These are phyloP conservation scores for Cliona cf. orientalis DNA, from an alignment of 37 sponge, comb jelly and placozoan species.

Conservation along the genomic window DNA sequence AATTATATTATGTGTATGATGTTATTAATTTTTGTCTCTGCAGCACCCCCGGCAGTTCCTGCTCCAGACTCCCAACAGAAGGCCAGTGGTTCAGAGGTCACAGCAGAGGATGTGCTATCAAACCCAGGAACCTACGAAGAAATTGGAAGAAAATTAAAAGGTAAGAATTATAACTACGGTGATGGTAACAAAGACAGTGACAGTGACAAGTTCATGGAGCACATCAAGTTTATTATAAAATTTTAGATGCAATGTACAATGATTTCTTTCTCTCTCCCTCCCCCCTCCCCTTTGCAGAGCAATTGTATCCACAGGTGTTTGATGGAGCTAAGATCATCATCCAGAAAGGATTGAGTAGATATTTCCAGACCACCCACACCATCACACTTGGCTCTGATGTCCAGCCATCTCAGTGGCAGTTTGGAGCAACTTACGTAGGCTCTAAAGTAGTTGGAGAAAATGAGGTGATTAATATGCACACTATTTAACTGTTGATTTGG, in stretches of 20 bases:
- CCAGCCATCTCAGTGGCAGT: slow-evolving; percentile 77
- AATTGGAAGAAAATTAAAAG: slow-evolving; percentile 73
- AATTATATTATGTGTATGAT: too few species aligned
- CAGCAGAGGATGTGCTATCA: slow-evolving; percentile 14
- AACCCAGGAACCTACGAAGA: slow-evolving; percentile 86
- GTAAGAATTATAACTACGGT: too few species aligned
- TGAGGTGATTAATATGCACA: slow-evolving; percentile 63
- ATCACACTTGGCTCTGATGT: slow-evolving; percentile 59
- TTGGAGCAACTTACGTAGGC: slow-evolving; percentile 92
- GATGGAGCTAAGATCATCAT: slow-evolving; percentile 84
- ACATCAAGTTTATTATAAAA: too few species aligned
- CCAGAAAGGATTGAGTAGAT: slow-evolving; percentile 81
- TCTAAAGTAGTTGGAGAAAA: slow-evolving; percentile 67
- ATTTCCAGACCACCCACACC: slow-evolving; percentile 88
- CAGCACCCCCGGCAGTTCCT: too few species aligned
- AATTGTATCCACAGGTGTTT: slow-evolving; percentile 70
- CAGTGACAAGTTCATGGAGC: too few species aligned
- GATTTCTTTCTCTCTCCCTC: background rate
- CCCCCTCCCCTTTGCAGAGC: slow-evolving; percentile 56
- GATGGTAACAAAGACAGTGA: too few species aligned
- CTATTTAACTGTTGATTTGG: too few species aligned
- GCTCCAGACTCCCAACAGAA: too few species aligned
- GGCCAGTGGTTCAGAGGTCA: too few species aligned
- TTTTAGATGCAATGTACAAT: too few species aligned
- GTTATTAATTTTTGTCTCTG: too few species aligned